Percentiles rank a stretch among this genome's conserved stretches.
Conservation (phyloP, 2,113 vertebrate species). For the Uropsilus gracilis region DNA sequence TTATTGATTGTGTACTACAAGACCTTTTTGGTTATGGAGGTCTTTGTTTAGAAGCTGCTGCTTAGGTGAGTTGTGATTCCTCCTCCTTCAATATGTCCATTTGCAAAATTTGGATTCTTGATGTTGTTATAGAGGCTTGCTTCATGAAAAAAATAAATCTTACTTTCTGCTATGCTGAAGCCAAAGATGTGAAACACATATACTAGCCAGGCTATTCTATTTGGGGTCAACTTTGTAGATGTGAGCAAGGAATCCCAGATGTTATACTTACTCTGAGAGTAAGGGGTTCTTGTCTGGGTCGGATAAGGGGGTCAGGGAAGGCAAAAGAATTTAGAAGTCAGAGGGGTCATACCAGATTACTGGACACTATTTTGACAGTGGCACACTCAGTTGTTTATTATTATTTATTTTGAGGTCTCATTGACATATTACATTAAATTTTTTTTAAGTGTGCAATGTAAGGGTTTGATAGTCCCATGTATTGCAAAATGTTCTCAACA, state of each 20-base stretch:
- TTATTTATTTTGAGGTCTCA: neutral
- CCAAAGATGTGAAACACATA: neutral
- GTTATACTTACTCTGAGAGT: neutral
- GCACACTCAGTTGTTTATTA: neutral
- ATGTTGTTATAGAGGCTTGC: neutral
- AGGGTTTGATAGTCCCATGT: neutral
- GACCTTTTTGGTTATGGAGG: neutral
- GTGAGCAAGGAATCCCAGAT: neutral
- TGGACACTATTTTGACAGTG: neutral
- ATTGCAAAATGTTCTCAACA: neutral
- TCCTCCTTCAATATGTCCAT: neutral
- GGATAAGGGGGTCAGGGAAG: neutral
- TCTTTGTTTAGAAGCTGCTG: neutral
- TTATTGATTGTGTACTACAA: neutral
- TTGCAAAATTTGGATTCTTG: neutral
- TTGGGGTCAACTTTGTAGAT: neutral
- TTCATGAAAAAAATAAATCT: neutral
- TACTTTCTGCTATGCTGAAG: neutral
- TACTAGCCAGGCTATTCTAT: neutral
- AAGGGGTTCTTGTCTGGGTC: neutral
- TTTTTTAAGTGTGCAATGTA: neutral
- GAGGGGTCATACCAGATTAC: neutral
- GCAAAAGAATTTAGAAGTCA: neutral
- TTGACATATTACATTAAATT: neutral
- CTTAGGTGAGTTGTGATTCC: neutral